Base-by-base conservation (phyloP, 1,140 invertebrate species). In the Pantala flavescens region DNA sequence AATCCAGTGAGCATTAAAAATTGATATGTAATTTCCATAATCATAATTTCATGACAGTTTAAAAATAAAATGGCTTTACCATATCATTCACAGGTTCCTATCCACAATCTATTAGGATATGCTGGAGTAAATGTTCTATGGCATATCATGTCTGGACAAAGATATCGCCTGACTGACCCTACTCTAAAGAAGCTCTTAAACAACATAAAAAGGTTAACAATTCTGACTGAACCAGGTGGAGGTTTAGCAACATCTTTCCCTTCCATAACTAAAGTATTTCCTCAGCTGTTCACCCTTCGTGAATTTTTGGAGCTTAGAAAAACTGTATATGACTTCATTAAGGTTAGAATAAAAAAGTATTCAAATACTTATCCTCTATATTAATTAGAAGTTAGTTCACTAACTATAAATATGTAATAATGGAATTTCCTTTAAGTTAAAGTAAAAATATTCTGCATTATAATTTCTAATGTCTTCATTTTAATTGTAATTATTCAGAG, bases 51-150 rank as follows among this genome's bases (percentile, higher is more conserved):
- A 36, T 36, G 28, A 5, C 9, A 36, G 49, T 19, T 63, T 21
- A 7, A 63, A 63, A 3, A 3, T 16, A 12, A 19, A 63, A 63
- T 63, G 3, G 2, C 14, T 63, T 63, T 3, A 1, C 12, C 3
- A 21, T 63, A 63, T 63, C 16, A 63, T 63, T 63, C 5, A 16
- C 49, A 63, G 71, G 78, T 82, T 24, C 79, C 80, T 10, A 21
- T 74, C 9, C 70, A 74, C 3, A 71, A 77, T 24, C 55, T 77
- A 70, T 76, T 79, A 36, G 76, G 73, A 70, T 14, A 75, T 0
- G 73, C 77, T 11, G 70, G 77, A 2, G 21, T 79, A 36, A 79
- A 79, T 74, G 74, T 77, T 24, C 43, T 79, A 7, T 79, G 79
- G 79, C 42, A 73, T 23, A 43, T 79, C 24, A 73, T 78, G 23